Conservation (phyloP, 2,113 vertebrate genomes). For the Anhinga anhinga region DNA sequence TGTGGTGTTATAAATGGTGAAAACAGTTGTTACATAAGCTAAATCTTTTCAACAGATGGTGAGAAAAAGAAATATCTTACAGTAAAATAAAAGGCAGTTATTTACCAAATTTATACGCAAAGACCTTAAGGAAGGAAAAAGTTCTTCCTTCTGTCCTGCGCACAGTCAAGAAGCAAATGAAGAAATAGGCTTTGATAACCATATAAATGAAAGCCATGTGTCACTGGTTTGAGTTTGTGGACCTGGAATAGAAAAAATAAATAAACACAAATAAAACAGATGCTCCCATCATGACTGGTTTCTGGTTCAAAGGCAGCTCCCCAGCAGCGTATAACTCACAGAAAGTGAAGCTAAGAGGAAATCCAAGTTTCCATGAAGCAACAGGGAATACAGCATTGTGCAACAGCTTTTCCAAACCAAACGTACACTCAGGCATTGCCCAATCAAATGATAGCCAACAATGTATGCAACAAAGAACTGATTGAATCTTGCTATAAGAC, state of each 20-base stretch:
- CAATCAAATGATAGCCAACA: constrained; percentile 42
- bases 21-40: not conserved
- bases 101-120: not conserved
- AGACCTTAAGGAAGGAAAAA: not conserved
- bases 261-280: constrained; percentile 22
- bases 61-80: not conserved
- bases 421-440: constrained; percentile 14
- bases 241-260: not conserved
- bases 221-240: not conserved
- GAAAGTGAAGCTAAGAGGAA: constrained; percentile 59
- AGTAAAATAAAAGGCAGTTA: not conserved
- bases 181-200: constrained; percentile 39
- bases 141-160: not conserved
- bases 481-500: constrained; percentile 51
- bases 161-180: not conserved
- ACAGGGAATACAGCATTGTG: constrained; percentile 39
- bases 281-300: not conserved
- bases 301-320: constrained; percentile 40
- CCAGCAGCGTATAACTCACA: not conserved
- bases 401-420: constrained; percentile 45
- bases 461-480: constrained; percentile 38
- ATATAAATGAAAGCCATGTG: constrained; percentile 26
- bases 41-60: constrained; percentile 1
- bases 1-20: not conserved
- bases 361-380: constrained; percentile 52